A percentile compares a stretch with the other conserved stretches of the same genome.
phyloP scores from a whole-genome alignment of 92 coral and sea anemone genomes.

The Parazoanthus darwini region DNA sequence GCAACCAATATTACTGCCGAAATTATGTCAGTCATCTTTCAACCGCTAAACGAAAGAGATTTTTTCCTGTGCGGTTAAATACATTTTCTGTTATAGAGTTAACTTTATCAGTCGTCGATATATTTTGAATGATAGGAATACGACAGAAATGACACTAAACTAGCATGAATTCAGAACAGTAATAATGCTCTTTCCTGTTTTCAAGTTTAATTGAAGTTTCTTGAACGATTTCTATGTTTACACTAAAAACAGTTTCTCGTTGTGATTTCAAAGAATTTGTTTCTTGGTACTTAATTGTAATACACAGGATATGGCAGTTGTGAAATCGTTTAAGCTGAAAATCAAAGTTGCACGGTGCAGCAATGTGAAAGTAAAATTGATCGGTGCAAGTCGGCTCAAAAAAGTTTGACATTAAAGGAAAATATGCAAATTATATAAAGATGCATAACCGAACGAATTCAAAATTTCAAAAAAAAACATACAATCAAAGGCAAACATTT shows the following conservation, averaged over 20 bases:
- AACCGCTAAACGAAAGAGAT: no score
- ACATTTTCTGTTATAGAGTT: no score
- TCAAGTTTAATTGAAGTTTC: neutral
- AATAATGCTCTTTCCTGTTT: neutral
- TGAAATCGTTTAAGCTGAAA: no score
- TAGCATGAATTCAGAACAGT: neutral
- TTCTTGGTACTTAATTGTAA: no score
- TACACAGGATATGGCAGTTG: no score
- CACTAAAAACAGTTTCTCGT: no score
- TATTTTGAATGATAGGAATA: neutral
- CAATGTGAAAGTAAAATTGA: neutral
- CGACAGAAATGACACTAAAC: neutral
- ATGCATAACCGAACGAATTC: neutral
- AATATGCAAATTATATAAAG: neutral
- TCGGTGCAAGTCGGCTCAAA: neutral
- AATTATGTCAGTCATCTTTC: neutral
- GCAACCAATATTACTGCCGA: neutral
- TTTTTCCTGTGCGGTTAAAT: no score
- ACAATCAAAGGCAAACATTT: neutral
- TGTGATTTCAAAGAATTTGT: neutral
- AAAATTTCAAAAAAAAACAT: neutral
- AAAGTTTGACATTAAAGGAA: neutral
- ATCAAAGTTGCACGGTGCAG: neutral
- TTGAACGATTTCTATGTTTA: no score
- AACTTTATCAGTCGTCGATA: neutral